Evolutionary conservation across 2,888 invertebrate genomes (phyloP).

Genomic region (Disparrhopalites patrizii): DNA sequence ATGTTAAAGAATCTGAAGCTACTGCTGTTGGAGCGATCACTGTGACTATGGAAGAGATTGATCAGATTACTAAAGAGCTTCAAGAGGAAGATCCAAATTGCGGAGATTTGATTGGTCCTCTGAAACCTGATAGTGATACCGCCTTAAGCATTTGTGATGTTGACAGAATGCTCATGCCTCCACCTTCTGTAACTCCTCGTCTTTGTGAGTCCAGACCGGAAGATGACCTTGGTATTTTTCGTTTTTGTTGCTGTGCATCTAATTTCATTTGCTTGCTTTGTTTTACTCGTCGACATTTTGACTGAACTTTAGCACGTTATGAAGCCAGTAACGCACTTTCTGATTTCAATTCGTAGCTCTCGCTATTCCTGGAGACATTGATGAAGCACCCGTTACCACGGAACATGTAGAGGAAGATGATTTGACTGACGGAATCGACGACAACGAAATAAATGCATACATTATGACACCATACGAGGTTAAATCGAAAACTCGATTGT

Average conservation of each 20-base stretch:
- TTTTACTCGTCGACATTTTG: too few relatives aligned
- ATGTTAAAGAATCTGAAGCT: conserved; percentile 20
- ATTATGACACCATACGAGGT: conserved; percentile 79
- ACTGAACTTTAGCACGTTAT: too few relatives aligned
- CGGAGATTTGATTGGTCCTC: conserved; percentile 16
- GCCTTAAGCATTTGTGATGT: conserved; percentile 32
- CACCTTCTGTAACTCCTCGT: conserved; percentile 31
- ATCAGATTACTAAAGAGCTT: not conserved
- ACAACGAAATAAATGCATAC: conserved; percentile 82
- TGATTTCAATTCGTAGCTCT: too few relatives aligned
- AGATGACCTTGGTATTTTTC: conserved; percentile 57
- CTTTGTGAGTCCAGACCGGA: not conserved
- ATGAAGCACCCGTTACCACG: not conserved
- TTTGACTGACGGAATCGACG: conserved; percentile 69
- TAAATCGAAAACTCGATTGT: conserved; percentile 72
- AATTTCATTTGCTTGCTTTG: too few relatives aligned
- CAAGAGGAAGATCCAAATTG: not conserved
- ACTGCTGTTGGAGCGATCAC: not conserved
- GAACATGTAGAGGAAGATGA: conserved; percentile 50
- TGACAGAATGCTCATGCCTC: conserved; percentile 47
- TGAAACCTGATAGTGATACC: conserved; percentile 16
- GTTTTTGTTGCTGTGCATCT: too few relatives aligned
- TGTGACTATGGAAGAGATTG: not conserved
- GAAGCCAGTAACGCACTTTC: too few relatives aligned
- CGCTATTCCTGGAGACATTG: too few relatives aligned